Percentiles rank a stretch among this genome's conserved stretches.
Evolutionary conservation across 2,113 vertebrate species (phyloP).

Genomic region (Tautogolabrus adspersus): DNA sequence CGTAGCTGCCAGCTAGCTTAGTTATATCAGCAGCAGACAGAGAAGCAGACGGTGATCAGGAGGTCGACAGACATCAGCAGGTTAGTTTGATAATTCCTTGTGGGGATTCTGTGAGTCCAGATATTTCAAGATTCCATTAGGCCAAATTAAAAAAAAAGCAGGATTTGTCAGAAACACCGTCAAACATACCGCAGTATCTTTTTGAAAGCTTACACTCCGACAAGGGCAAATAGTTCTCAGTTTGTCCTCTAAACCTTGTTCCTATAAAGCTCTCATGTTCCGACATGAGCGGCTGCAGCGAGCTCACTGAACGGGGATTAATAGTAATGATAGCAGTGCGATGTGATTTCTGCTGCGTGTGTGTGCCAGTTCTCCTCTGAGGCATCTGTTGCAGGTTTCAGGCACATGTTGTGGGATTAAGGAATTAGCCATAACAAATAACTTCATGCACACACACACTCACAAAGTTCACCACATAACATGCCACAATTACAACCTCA

Average conservation of each 20-base stretch:
- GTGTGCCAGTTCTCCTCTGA: conserved; percentile 14
- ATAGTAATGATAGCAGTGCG: conserved; percentile 24
- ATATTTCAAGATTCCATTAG: conserved; percentile 5
- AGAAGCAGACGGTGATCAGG: conserved; percentile 23
- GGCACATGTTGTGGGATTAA: conserved; percentile 60
- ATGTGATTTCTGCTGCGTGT: conserved; percentile 26
- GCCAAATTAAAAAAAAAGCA: conserved; percentile 4
- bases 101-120: not conserved
- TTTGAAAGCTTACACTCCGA: not conserved
- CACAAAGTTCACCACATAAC: conserved; percentile 21
- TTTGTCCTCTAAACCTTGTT: conserved; percentile 33
- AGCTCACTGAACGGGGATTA: conserved; percentile 34
- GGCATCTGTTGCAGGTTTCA: conserved; percentile 58
- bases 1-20: conserved; percentile 10
- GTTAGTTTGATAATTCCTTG: conserved; percentile 7
- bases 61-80: conserved; percentile 8
- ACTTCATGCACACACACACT: conserved; percentile 19
- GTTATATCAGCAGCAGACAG: conserved; percentile 29
- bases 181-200: not conserved
- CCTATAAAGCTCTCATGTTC: conserved; percentile 5
- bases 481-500: conserved; percentile 25
- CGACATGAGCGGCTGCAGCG: conserved; percentile 6
- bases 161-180: not conserved
- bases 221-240: conserved; percentile 8
- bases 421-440: conserved; percentile 59